These are phyloP conservation scores for Promerops cafer DNA, from an alignment of 2,113 vertebrate species.

Conservation along the genomic window DNA sequence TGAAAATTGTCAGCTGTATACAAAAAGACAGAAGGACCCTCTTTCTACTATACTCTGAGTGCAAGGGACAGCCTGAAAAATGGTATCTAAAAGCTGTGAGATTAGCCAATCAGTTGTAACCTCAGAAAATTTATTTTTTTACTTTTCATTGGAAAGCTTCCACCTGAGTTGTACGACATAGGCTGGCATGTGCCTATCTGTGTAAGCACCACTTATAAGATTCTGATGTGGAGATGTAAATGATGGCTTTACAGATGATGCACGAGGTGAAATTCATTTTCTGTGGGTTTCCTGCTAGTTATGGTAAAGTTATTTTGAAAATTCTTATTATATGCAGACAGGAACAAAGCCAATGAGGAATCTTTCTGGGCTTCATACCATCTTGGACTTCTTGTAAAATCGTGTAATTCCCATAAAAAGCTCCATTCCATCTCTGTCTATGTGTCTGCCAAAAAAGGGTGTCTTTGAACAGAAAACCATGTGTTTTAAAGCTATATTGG, in stretches of 20 bases:
- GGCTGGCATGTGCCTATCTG: neutral
- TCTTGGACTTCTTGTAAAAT: neutral
- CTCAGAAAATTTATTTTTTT: neutral
- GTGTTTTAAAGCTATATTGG: neutral
- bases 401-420: neutral
- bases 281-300: neutral
- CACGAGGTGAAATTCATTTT: neutral
- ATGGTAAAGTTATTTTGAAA: neutral
- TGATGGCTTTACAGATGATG: neutral
- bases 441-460: neutral
- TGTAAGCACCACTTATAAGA: neutral
- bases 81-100: neutral
- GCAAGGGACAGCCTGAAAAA: neutral
- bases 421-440: neutral
- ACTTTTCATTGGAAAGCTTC: neutral
- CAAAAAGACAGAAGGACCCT: neutral
- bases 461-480: neutral
- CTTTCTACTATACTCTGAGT: neutral
- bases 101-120: neutral
- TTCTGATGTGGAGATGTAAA: neutral
- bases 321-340: neutral
- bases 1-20: neutral
- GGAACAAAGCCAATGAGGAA: neutral
- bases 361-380: neutral
- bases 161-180: neutral